phyloP scores from a whole-genome alignment of 2,797 vertebrate species.

The Atherinosoma microstoma region DNA sequence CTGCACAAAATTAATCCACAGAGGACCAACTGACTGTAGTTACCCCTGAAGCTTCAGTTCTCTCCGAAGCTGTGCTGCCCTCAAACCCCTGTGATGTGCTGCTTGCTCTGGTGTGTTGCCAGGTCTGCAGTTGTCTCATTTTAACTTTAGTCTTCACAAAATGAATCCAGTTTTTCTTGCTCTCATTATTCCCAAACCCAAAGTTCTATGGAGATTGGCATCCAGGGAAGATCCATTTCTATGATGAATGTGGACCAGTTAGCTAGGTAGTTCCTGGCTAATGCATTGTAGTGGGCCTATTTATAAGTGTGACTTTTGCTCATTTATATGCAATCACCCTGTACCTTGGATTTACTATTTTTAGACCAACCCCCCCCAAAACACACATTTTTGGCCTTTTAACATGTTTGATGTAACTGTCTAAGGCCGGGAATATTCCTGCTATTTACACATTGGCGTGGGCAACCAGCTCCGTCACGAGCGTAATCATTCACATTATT shows the following conservation, averaged over 20 bases:
- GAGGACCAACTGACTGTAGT: not conserved
- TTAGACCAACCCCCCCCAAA: too few species aligned
- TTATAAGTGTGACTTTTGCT: too few species aligned
- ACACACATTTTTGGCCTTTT: too few species aligned
- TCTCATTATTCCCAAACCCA: not conserved
- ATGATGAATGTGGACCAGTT: too few species aligned
- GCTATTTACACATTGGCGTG: too few species aligned
- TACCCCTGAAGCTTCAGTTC: not conserved
- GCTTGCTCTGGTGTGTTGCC: not conserved
- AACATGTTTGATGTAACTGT: not conserved
- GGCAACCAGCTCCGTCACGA: not conserved
- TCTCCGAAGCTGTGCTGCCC: not conserved
- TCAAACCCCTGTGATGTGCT: not conserved
- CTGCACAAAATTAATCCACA: not conserved
- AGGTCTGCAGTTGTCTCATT: not conserved
- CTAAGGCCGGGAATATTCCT: not conserved
- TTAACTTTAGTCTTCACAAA: not conserved
- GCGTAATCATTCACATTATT: not conserved
- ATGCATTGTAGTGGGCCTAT: too few species aligned
- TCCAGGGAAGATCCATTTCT: too few species aligned
- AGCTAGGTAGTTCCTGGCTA: too few species aligned
- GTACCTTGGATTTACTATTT: too few species aligned
- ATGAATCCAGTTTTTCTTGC: not conserved
- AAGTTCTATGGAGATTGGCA: not conserved
- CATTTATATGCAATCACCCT: too few species aligned